Evolutionary conservation across 2,113 vertebrate species (phyloP), one percentile per base, ranked within the genome.

Genomic region (Hippotragus niger): DNA sequence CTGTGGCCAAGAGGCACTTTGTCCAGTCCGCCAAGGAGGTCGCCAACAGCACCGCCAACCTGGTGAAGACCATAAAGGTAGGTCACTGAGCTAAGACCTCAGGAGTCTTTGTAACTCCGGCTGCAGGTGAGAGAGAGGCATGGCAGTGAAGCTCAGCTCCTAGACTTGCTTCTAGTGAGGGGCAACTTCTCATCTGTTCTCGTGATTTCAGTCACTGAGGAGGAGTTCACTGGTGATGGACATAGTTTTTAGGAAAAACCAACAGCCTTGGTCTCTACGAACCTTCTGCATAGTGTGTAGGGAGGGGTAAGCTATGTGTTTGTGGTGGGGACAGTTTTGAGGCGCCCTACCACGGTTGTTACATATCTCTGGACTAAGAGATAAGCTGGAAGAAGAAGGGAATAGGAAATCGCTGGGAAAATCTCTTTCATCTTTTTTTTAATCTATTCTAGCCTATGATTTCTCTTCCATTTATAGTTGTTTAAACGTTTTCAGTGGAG

Each of bases 31-130:
- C 99, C 98, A 99, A 99, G 98, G 99, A 99, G 98, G 99, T 99
- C 67, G 99, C 99, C 95, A 99, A 99, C 98, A 99, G 99, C 97
- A 99, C 99, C 0, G 99, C 99, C 97, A 99, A 99, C 98, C 99
- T 99, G 64, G 99, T 99, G 96, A 99, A 99, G 99, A 99, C 99
- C 95, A 99, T 99, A 98, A 99, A 99, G 99, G 99, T 99, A 98
- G 98, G 98, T 93, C 0, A 1, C 14, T 10, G 43, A 53, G 13
- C n/a, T 3, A 1, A 36, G 58, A 6, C n/a, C 33, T 47, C 6
- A 2, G 2, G 8, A 5, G 17, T 3, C 10, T 64, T 47, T 3
- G 9, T 3, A 0, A 13, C 23, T 6, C 27, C 53, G 27, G 1
- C 7, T n/a, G 19, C 60, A 14, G 31, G 31, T 10, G 50, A 11